Evolutionary conservation across 2,113 vertebrate species (phyloP).

Genomic region (Leucopsar rothschildi): DNA sequence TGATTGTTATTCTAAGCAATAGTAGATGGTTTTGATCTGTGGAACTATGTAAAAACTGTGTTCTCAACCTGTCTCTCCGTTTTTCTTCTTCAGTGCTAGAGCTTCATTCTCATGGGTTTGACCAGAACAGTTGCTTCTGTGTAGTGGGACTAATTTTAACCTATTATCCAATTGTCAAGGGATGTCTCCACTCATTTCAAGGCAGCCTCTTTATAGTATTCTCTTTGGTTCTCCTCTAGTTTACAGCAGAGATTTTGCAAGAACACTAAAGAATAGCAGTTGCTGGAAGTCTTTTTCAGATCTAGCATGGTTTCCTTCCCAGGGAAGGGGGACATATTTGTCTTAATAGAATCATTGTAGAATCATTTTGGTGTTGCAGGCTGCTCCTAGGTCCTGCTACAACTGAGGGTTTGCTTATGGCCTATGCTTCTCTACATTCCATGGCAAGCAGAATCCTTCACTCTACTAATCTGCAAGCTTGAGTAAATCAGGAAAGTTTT

Average conservation of each 20-base stretch:
- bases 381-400: background rate
- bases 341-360: slow-evolving; percentile 15
- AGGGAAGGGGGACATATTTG: background rate
- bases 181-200: slow-evolving; percentile 34
- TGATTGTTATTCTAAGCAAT: slow-evolving; percentile 45
- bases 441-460: background rate
- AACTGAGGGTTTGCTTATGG: background rate
- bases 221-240: slow-evolving; percentile 16
- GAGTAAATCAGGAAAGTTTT: background rate
- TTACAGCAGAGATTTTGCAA: slow-evolving; percentile 36
- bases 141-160: slow-evolving; percentile 52
- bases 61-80: slow-evolving; percentile 40
- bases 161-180: slow-evolving; percentile 32
- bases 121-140: slow-evolving; percentile 21
- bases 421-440: background rate
- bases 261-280: slow-evolving; percentile 7
- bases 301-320: background rate
- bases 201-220: background rate
- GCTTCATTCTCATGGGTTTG: slow-evolving; percentile 45
- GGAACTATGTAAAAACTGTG: slow-evolving; percentile 24
- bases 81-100: slow-evolving; percentile 26
- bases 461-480: background rate
- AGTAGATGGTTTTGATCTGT: slow-evolving; percentile 27
- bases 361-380: background rate
- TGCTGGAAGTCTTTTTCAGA: slow-evolving; percentile 36